These are phyloP conservation scores for Lasius fuliginosus DNA, from an alignment of 2,888 invertebrate species.

Conservation along the genomic window DNA sequence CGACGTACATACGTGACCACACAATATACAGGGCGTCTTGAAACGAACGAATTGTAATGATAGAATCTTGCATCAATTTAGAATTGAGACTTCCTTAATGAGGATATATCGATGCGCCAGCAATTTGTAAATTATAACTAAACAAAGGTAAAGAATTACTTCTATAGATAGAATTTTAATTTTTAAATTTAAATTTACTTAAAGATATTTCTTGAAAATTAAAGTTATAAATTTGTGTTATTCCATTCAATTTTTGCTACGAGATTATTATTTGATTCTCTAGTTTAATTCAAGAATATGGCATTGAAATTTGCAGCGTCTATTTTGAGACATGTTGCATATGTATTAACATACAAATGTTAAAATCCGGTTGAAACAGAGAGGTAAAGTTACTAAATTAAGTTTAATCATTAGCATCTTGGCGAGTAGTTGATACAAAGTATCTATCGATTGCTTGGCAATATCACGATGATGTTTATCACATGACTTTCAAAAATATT, in stretches of 20 bases:
- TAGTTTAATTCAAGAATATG: background rate
- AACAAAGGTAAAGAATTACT: background rate
- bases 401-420: conserved; percentile 29
- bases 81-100: background rate
- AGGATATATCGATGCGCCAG: background rate
- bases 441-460: conserved; percentile 32
- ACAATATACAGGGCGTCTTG: background rate
- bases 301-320: background rate
- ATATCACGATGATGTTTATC: conserved; percentile 14
- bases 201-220: background rate
- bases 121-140: background rate
- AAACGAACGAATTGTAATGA: background rate
- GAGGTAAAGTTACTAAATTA: conserved; percentile 12
- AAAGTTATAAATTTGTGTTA: background rate
- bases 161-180: background rate
- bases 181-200: background rate
- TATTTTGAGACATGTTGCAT: background rate
- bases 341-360: background rate
- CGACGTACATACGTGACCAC: background rate
- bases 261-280: background rate
- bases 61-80: background rate
- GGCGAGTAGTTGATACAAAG: background rate
- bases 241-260: background rate
- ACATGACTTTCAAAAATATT: conserved; percentile 12
- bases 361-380: background rate